These are phyloP conservation scores for Boulengeromyrus knoepffleri DNA, from an alignment of 2,113 vertebrate genomes.

Conservation along the genomic window DNA sequence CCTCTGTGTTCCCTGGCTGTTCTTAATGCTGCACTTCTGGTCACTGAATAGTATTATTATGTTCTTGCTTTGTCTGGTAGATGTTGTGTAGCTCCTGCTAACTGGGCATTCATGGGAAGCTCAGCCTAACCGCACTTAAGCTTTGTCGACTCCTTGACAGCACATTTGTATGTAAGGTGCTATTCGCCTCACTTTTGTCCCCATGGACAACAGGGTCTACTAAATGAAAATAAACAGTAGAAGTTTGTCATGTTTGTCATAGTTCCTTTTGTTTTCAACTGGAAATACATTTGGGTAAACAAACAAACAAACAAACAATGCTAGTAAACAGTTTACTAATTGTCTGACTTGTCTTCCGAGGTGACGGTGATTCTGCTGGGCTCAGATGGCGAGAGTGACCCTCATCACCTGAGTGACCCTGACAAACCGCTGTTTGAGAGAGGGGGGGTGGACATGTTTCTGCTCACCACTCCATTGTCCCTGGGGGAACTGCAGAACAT, in stretches of 20 bases:
- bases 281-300: background rate
- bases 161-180: background rate
- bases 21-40: background rate
- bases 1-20: background rate
- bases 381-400: slow-evolving; percentile 81
- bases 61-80: background rate
- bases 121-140: background rate
- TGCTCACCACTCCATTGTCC: slow-evolving; percentile 82
- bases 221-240: background rate
- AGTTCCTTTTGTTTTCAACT: background rate
- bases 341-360: slow-evolving; percentile 43
- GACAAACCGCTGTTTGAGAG: slow-evolving; percentile 75
- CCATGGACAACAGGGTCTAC: background rate
- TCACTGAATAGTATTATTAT: background rate
- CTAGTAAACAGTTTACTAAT: background rate
- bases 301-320: background rate
- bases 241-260: background rate
- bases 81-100: background rate
- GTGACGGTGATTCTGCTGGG: slow-evolving; percentile 80
- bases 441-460: slow-evolving; percentile 78
- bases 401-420: slow-evolving; percentile 75
- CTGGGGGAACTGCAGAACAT: slow-evolving; percentile 79
- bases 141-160: background rate
- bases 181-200: background rate
- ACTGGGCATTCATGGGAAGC: background rate